Conservation (phyloP, 2,113 vertebrate genomes). For the Myxocyprinus asiaticus region DNA sequence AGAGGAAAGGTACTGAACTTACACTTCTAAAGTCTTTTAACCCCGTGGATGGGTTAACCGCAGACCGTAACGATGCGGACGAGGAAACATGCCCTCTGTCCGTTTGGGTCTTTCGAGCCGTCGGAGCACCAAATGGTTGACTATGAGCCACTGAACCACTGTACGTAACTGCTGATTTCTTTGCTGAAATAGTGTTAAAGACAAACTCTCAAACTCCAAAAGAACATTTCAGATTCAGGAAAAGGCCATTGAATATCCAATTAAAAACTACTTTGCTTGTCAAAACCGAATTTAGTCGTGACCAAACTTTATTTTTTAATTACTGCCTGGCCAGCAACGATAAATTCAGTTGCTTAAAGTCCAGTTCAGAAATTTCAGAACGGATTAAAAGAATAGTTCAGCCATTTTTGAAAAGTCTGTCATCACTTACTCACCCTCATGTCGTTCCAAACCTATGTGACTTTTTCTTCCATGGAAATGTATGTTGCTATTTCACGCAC, state of each 20-base stretch:
- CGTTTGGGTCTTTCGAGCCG: background rate
- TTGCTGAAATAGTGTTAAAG: slow-evolving; percentile 39
- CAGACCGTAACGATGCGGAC: slow-evolving; percentile 14
- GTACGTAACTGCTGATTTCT: slow-evolving; percentile 16
- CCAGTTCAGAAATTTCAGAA: too few relatives aligned
- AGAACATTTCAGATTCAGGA: slow-evolving; percentile 18
- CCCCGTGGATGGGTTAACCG: slow-evolving; percentile 12
- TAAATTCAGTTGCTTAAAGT: too few relatives aligned
- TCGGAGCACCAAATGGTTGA: background rate
- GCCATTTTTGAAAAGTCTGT: too few relatives aligned
- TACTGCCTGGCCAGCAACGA: too few relatives aligned
- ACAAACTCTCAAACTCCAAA: background rate
- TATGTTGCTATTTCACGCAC: too few relatives aligned
- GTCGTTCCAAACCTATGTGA: too few relatives aligned
- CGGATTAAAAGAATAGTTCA: too few relatives aligned
- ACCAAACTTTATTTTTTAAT: background rate
- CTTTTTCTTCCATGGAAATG: too few relatives aligned
- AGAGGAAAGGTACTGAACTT: slow-evolving; percentile 28
- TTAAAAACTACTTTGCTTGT: too few relatives aligned
- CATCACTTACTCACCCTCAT: too few relatives aligned
- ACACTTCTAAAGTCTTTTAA: slow-evolving; percentile 41
- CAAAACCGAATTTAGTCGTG: background rate
- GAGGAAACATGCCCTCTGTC: slow-evolving; percentile 26
- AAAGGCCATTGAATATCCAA: background rate
- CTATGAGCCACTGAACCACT: slow-evolving; percentile 21